Conservation (phyloP, 2,797 vertebrate species). For the Harpagifer antarcticus region DNA sequence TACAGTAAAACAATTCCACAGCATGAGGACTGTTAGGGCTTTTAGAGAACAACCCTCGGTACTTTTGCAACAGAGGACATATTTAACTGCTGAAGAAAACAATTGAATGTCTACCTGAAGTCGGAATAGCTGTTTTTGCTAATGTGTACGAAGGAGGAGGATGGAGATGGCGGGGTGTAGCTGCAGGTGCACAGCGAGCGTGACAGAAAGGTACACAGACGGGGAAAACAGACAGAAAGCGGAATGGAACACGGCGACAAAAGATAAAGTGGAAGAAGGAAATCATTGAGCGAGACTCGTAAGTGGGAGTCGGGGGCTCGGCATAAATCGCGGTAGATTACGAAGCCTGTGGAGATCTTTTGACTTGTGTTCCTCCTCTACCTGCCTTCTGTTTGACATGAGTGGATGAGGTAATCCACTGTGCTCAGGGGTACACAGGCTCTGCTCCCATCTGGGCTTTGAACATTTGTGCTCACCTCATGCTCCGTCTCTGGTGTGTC, state of each 20-base stretch:
- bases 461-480: conserved; percentile 79
- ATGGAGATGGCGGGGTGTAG: conserved; percentile 51
- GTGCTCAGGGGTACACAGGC: conserved; percentile 74
- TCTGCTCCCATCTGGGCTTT: conserved; percentile 82
- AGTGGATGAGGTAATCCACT: conserved; percentile 76
- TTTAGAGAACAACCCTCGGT: not conserved
- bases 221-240: conserved; percentile 57
- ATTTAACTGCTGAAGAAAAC: conserved; percentile 23
- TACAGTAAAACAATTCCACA: not conserved
- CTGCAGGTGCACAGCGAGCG: conserved; percentile 63
- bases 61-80: not conserved
- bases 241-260: conserved; percentile 60
- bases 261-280: conserved; percentile 76
- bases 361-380: conserved; percentile 80
- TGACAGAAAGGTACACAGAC: conserved; percentile 68
- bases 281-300: conserved; percentile 62
- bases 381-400: conserved; percentile 78
- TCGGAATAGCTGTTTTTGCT: conserved; percentile 61
- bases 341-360: conserved; percentile 78
- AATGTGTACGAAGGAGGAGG: conserved; percentile 50
- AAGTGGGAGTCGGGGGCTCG: conserved; percentile 67
- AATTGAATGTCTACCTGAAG: conserved; percentile 30
- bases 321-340: conserved; percentile 78
- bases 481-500: conserved; percentile 77
- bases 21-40: not conserved